A percentile compares a stretch with the other conserved stretches of the same genome.
Evolutionary conservation across 37 sponge, comb jelly and placozoan species (phyloP).

Genomic region (Petrosia ficiformis): DNA sequence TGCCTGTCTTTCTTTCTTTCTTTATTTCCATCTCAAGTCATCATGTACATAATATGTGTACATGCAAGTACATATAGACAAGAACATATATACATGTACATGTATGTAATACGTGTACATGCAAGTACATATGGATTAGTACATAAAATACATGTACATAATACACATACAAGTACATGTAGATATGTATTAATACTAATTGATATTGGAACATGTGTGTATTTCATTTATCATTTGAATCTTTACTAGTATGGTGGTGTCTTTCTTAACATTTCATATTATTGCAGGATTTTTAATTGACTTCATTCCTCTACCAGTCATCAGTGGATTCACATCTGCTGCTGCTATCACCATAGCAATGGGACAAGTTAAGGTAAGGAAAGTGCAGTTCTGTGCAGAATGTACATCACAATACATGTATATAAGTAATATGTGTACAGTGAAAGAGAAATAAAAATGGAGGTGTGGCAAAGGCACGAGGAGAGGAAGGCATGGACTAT

Average conservation of each 20-base stretch:
- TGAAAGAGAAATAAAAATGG: not conserved
- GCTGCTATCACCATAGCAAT: conserved; percentile 92
- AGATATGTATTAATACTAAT: no score
- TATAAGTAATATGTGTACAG: not conserved
- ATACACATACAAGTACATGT: no score
- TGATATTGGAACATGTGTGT: conserved; percentile 6
- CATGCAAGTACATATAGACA: no score
- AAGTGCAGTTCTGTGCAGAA: not conserved
- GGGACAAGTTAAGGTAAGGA: conserved; percentile 78
- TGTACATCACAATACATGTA: not conserved
- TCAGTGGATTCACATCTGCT: conserved; percentile 97
- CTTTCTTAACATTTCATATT: not conserved
- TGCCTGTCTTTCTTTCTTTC: no score
- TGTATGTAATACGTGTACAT: no score
- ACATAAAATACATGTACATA: no score
- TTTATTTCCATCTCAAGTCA: no score
- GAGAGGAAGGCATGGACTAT: not conserved
- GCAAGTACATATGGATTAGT: no score
- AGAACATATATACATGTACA: no score
- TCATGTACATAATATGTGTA: no score
- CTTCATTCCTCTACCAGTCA: conserved; percentile 90
- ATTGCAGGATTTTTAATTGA: conserved; percentile 82
- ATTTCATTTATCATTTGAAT: not conserved
- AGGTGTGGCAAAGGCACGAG: not conserved
- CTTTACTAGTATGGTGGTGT: not conserved